These are phyloP conservation scores for Alligator mississippiensis DNA, from an alignment of 2,113 vertebrate genomes.

Conservation along the genomic window DNA sequence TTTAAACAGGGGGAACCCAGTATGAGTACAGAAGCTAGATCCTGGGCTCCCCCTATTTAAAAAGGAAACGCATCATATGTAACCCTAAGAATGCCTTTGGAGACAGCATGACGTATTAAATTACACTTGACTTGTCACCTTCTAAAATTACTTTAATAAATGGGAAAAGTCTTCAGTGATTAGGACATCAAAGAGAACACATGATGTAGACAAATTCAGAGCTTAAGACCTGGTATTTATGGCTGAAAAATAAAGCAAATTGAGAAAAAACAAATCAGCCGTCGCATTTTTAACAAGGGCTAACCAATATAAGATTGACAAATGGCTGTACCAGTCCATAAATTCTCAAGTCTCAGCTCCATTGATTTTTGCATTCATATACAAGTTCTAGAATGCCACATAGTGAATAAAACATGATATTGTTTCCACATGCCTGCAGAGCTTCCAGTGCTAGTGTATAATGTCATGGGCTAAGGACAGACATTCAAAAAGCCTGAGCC, in stretches of 20 bases:
- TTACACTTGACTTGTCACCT: neutral
- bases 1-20: too few species aligned
- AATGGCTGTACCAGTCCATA: neutral
- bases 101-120: constrained; percentile 6
- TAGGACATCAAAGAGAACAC: neutral
- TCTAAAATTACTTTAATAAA: constrained; percentile 33
- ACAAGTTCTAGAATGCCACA: constrained; percentile 9
- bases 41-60: constrained; percentile 3
- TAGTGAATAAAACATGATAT: constrained; percentile 53
- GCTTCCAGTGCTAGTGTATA: constrained; percentile 12
- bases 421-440: neutral
- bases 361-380: constrained; percentile 26
- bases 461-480: neutral
- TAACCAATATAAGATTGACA: neutral
- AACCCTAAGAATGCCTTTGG: neutral
- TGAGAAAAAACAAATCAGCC: neutral
- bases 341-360: constrained; percentile 25
- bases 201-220: neutral
- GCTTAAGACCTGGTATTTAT: neutral
- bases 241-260: neutral
- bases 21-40: neutral
- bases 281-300: constrained; percentile 1
- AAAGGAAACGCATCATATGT: neutral
- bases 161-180: neutral
- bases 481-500: too few species aligned